Conservation (phyloP, 2,113 vertebrate species). For the Microtus pennsylvanicus region DNA sequence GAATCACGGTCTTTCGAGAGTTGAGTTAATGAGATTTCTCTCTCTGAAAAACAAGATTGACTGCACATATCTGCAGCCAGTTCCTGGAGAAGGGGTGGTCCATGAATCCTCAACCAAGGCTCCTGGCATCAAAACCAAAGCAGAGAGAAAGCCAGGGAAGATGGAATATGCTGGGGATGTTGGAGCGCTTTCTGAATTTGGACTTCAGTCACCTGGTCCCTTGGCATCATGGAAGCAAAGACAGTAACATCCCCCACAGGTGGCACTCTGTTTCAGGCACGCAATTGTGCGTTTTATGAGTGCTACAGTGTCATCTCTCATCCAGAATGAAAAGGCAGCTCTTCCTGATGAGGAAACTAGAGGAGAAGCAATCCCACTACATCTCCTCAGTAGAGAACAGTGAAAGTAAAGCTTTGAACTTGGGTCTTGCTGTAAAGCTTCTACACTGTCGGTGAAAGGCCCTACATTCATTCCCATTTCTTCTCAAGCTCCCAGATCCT, state of each 20-base stretch:
- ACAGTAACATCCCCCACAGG: not conserved
- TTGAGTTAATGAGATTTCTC: conserved; percentile 54
- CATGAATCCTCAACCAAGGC: conserved; percentile 46
- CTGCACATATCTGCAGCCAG: conserved; percentile 28
- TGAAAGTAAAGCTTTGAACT: not conserved
- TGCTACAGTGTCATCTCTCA: not conserved
- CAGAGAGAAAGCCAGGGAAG: conserved; percentile 45
- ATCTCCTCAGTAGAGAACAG: not conserved
- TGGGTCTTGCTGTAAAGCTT: not conserved
- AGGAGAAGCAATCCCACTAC: not conserved
- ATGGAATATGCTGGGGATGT: not conserved
- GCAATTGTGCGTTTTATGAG: not conserved
- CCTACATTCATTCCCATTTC: not conserved
- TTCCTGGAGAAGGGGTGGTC: not conserved
- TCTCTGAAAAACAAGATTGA: not conserved
- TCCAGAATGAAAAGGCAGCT: not conserved
- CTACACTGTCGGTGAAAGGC: not conserved
- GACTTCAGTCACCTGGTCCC: not conserved
- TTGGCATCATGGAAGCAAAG: conserved; percentile 1
- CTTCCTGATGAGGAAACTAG: conserved; percentile 1
- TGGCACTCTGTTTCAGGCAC: not conserved
- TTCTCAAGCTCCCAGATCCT: not conserved
- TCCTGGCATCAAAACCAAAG: conserved; percentile 40
- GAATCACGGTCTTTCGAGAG: conserved; percentile 45
- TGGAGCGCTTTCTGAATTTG: conserved; percentile 23